Evolutionary conservation across 2,888 invertebrate genomes (phyloP), one percentile per base, ranked within the genome.

Genomic region (Cantharis nigra): DNA sequence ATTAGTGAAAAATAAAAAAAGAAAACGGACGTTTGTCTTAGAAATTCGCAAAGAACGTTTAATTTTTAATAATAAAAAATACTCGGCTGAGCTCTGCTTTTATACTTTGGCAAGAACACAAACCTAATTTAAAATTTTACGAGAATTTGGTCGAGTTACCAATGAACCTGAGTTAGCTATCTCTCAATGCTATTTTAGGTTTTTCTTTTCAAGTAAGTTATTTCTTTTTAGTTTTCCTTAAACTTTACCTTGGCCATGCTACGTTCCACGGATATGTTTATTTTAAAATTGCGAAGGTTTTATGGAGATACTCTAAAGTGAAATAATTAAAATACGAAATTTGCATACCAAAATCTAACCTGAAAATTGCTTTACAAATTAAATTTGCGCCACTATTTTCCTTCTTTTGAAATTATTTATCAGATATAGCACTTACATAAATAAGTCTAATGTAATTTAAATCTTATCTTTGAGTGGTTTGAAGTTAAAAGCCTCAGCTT

Each of bases 401-500:
- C n/a, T n/a, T 49, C 49, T 49, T 49, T 49, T 49, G 49, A 49
- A 49, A 49, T 49, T 49, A 49, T 49, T 49, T 49, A 49, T 49
- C 49, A 49, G 49, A 49, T 49, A 49, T 49, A 49, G 49, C 49
- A 49, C 49, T 49, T 49, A 49, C 13, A 49, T 49, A 49, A 49
- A 49, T 49, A 49, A 49, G 49, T 49, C n/a, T 49, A 23, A 67
- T 67, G 65, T 16, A 23, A 67, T 20, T 67, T 23, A 64, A 64
- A 64, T 67, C 13, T 20, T 67, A 67, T 67, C 49, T 67, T 67
- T 23, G 65, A 49, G 49, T 49, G 49, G 23, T 67, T 67, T 23
- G 26, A 67, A 67, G 65, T 67, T 67, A 49, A 49, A 49, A 67
- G 72, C 67, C 67, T 63, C 33, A 28, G 72, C 64, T 72, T 72